phyloP scores from a whole-genome alignment of 2,797 vertebrate species.

The Smutsia temminckii region DNA sequence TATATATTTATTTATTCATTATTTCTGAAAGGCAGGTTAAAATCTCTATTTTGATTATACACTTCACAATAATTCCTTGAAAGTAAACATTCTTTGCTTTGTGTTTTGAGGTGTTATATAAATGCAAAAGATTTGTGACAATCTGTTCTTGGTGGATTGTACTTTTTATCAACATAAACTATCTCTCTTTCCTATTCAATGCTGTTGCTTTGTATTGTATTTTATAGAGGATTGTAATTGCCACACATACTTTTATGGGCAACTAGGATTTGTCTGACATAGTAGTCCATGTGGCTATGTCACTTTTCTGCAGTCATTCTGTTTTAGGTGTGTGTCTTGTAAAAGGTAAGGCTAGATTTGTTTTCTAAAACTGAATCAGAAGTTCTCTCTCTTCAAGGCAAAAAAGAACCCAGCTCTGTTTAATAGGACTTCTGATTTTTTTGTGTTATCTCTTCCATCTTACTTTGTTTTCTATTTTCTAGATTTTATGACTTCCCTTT shows the following conservation, averaged over 20 bases:
- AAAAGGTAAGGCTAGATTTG: not conserved
- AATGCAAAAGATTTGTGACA: not conserved
- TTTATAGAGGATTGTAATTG: not conserved
- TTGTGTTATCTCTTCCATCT: not conserved
- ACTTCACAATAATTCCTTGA: not conserved
- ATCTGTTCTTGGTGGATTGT: not conserved
- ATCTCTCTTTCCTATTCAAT: not conserved
- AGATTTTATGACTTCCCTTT: not conserved
- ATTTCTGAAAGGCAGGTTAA: not conserved
- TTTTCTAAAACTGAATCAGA: not conserved
- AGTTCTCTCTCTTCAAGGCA: not conserved
- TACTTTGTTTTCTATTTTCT: constrained; percentile 1
- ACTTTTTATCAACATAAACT: not conserved
- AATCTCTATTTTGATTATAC: not conserved
- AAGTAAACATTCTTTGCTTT: not conserved
- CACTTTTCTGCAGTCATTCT: not conserved
- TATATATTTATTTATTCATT: not conserved
- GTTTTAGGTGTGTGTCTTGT: not conserved
- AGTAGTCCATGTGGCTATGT: not conserved
- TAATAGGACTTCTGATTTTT: not conserved
- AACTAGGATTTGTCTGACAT: not conserved
- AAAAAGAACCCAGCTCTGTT: not conserved
- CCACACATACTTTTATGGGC: not conserved
- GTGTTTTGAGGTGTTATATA: not conserved
- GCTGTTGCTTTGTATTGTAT: not conserved